Conservation (phyloP, 2,113 vertebrate species). For the Pristiophorus japonicus region DNA sequence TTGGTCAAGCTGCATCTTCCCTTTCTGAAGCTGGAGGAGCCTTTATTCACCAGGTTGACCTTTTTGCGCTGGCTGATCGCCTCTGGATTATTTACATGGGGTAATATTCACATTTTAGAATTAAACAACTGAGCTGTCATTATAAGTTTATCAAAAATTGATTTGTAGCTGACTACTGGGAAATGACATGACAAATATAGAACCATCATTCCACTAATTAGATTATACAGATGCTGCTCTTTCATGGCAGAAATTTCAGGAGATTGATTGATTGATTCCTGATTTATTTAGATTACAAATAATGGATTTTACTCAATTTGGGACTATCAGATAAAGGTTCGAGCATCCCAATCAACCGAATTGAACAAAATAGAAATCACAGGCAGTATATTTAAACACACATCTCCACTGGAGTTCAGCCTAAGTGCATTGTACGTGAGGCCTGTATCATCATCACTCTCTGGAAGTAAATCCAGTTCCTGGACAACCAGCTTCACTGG, state of each 20-base stretch:
- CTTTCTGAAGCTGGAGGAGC: not conserved
- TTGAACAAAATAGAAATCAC: not conserved
- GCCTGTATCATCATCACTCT: not conserved
- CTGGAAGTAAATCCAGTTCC: not conserved
- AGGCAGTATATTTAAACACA: not conserved
- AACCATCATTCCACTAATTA: not conserved
- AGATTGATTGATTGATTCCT: not conserved
- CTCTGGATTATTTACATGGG: not conserved
- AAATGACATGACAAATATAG: not conserved
- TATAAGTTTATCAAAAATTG: not conserved
- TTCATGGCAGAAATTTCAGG: not conserved
- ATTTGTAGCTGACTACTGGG: not conserved
- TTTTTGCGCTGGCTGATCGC: not conserved
- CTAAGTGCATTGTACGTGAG: not conserved
- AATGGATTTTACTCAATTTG: not conserved
- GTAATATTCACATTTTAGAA: not conserved
- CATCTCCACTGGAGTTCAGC: no score
- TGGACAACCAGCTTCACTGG: not conserved
- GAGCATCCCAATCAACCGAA: not conserved
- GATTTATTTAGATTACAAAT: constrained; percentile 17
- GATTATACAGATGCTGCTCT: not conserved
- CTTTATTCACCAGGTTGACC: no score
- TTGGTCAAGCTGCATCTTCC: not conserved
- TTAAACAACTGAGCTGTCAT: not conserved
- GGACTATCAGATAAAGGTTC: not conserved